Percentiles rank a stretch among this genome's conserved stretches.
Conservation (phyloP, 2,797 vertebrate genomes). For the Remorina albescens region DNA sequence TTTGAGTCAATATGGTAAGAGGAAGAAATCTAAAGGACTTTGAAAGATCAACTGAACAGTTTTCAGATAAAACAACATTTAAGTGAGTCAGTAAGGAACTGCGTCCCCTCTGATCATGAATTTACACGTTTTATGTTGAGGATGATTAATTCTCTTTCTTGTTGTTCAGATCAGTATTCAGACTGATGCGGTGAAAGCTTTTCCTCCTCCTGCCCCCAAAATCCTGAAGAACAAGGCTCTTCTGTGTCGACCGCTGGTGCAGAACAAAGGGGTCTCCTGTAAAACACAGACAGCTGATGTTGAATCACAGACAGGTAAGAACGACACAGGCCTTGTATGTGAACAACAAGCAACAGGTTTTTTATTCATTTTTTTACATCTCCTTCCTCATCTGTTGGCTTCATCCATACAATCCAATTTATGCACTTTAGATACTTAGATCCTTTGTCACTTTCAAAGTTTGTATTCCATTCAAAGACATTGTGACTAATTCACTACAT, state of each 20-base stretch:
- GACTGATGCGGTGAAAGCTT: slow-evolving; percentile 87
- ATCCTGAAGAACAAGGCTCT: slow-evolving; percentile 97
- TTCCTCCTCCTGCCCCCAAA: slow-evolving; percentile 81
- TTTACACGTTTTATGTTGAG: not conserved
- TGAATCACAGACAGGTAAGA: slow-evolving; percentile 92
- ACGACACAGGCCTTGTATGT: too few species aligned
- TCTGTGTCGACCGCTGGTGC: slow-evolving; percentile 93
- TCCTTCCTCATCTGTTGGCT: too few species aligned
- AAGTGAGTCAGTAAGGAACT: not conserved
- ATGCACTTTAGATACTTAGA: too few species aligned
- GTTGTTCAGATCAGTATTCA: slow-evolving; percentile 88
- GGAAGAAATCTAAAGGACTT: too few species aligned
- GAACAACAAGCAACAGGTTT: too few species aligned
- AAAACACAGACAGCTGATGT: slow-evolving; percentile 90
- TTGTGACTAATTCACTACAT: not conserved
- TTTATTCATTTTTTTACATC: too few species aligned
- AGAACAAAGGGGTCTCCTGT: slow-evolving; percentile 95
- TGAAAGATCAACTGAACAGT: too few species aligned
- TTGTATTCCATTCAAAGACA: not conserved
- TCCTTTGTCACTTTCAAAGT: too few species aligned
- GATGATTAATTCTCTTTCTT: not conserved
- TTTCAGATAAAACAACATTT: too few species aligned
- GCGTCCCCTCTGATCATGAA: not conserved
- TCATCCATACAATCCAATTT: too few species aligned
- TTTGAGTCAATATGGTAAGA: too few species aligned